Evolutionary conservation across 2,888 invertebrate species (phyloP).

Genomic region (Drosophila fulvimacula): DNA sequence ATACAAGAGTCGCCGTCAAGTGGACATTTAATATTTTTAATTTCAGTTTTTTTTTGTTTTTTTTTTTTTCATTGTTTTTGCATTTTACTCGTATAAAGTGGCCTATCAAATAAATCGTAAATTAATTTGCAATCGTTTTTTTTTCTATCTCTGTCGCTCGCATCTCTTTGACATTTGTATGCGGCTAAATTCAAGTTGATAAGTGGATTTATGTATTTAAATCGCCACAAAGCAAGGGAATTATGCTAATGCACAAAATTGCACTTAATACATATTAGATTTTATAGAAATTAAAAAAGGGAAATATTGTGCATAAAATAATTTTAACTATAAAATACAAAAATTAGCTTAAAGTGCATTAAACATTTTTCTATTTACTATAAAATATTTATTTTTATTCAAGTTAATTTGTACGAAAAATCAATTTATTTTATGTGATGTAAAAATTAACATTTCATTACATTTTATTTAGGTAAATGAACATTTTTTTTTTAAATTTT

Average conservation of each 20-base stretch:
- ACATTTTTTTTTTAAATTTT: no score
- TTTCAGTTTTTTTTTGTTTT: background rate
- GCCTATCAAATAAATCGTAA: constrained; percentile 28
- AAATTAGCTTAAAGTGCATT: no score
- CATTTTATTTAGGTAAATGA: no score
- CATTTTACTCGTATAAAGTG: constrained; percentile 4
- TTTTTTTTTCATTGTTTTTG: constrained; percentile 1
- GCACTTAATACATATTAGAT: background rate
- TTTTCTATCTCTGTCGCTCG: background rate
- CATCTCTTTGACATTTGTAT: constrained; percentile 4
- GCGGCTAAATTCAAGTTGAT: constrained; percentile 5
- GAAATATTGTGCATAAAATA: no score
- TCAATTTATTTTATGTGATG: no score
- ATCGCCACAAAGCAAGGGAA: constrained; percentile 16
- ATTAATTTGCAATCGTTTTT: constrained; percentile 28
- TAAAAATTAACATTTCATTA: no score
- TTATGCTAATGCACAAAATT: background rate
- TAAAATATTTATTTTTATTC: no score
- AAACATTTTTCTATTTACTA: no score
- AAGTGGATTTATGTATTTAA: constrained; percentile 16
- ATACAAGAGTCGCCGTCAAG: constrained; percentile 22
- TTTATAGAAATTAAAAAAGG: background rate
- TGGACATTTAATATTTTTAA: constrained; percentile 3
- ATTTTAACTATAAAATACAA: no score
- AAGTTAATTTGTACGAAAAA: no score